Evolutionary conservation across 2,113 vertebrate genomes (phyloP).

Genomic region (rabbit (Oryctolagus cuniculus)): mOryCun1.1 NC_091441.1:51245501-51246000

Average conservation of each 20-base stretch:
- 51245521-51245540: not conserved
- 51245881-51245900: not conserved
- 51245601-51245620: too few relatives aligned
- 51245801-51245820: not conserved
- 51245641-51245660: not conserved
- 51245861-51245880: not conserved
- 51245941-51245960: not conserved
- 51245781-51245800: not conserved
- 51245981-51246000: not conserved
- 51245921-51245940: not conserved
- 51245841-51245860: not conserved
- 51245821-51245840: not conserved
- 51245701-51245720: not conserved
- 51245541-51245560: not conserved
- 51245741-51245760: not conserved
- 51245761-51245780: not conserved
- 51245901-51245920: not conserved
- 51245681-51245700: not conserved
- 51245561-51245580: conserved; percentile 19
- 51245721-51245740: not conserved
- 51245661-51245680: not conserved
- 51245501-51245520: conserved; percentile 43
- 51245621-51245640: not conserved
- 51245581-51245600: not conserved
- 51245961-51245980: not conserved